A percentile compares a stretch with the other conserved stretches of the same genome.
Conservation (phyloP, 2,888 invertebrate species). For the Polia nebulosa region DNA sequence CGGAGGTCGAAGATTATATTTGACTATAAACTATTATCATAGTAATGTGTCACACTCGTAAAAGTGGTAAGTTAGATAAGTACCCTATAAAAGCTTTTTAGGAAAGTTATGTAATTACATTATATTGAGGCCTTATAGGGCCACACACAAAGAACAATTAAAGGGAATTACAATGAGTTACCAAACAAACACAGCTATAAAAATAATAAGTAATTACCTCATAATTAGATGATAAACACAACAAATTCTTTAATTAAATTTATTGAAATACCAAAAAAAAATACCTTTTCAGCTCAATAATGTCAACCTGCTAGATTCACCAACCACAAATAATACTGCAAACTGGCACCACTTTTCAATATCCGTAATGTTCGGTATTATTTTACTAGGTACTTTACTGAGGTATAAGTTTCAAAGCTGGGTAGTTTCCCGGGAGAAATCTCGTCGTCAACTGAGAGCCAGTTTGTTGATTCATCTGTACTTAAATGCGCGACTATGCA, state of each 20-base stretch:
- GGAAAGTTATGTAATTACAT: background rate
- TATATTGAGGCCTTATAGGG: no score
- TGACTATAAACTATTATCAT: background rate
- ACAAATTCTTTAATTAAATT: no score
- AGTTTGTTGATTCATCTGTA: constrained; percentile 58
- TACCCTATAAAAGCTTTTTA: background rate
- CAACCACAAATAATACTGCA: constrained; percentile 49
- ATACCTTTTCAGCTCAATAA: constrained; percentile 35
- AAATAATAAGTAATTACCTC: background rate
- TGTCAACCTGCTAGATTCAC: constrained; percentile 20
- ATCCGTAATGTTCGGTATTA: constrained; percentile 2
- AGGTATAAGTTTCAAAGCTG: constrained; percentile 1
- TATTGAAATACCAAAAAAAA: background rate
- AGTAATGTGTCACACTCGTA: background rate
- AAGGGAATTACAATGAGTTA: background rate
- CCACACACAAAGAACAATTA: background rate
- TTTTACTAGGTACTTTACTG: background rate
- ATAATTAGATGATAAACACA: background rate
- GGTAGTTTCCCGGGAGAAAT: constrained; percentile 57
- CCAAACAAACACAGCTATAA: constrained; percentile 3
- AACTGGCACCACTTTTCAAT: constrained; percentile 50
- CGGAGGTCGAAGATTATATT: constrained; percentile 5
- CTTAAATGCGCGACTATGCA: constrained; percentile 60
- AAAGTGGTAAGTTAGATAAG: background rate
- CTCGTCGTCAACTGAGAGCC: constrained; percentile 63